Conservation (phyloP, 2,888 invertebrate species). For the Patella caerulea region DNA sequence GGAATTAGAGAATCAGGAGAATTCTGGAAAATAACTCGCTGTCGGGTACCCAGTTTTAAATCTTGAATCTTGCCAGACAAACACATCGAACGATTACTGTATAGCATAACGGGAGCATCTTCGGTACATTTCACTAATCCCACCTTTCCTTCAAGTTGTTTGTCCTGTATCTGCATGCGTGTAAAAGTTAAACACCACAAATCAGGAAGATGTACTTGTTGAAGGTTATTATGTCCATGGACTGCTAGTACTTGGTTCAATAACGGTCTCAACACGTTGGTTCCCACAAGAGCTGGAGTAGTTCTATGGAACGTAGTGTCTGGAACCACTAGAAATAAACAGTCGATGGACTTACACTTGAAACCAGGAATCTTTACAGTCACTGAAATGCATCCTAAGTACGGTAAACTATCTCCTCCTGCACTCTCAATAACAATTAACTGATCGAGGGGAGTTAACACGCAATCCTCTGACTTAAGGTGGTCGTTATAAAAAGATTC, state of each 20-base stretch:
- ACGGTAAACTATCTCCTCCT: neutral
- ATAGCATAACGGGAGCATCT: neutral
- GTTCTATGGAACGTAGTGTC: neutral
- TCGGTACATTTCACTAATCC: neutral
- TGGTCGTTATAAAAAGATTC: neutral
- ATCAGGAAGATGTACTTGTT: neutral
- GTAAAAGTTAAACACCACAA: neutral
- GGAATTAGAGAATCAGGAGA: slow-evolving; percentile 1
- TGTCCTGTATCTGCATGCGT: neutral
- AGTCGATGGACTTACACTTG: neutral
- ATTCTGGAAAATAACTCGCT: slow-evolving; percentile 1
- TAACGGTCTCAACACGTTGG: neutral
- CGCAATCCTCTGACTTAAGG: neutral
- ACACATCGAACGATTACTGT: neutral
- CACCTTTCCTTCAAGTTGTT: neutral
- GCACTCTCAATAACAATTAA: slow-evolving; percentile 3
- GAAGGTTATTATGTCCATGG: neutral
- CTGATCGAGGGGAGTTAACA: neutral
- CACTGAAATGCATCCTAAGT: neutral
- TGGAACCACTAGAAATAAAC: slow-evolving; percentile 1
- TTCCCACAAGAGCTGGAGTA: slow-evolving; percentile 1
- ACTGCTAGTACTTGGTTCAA: slow-evolving; percentile 1
- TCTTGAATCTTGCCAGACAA: neutral
- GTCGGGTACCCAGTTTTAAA: neutral
- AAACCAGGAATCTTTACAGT: neutral